These are phyloP conservation scores for Dioctria linearis DNA, from an alignment of 2,888 invertebrate genomes.

Conservation along the genomic window DNA sequence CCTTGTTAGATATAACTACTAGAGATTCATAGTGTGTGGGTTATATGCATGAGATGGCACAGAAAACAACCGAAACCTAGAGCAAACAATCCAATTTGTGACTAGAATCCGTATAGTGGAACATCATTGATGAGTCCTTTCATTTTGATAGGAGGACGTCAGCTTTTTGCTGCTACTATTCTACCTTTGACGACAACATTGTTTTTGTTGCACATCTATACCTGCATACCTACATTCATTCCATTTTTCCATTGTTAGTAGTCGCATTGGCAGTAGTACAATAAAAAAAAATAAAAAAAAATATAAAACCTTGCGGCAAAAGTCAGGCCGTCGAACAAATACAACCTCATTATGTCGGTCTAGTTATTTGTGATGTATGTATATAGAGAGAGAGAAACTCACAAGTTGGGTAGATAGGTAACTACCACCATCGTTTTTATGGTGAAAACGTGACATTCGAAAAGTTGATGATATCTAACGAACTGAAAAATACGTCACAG, in stretches of 20 bases:
- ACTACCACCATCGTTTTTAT: too few relatives aligned
- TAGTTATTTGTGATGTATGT: conserved; percentile 32
- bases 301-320: not conserved
- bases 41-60: conserved; percentile 32
- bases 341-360: conserved; percentile 25
- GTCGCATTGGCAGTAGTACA: not conserved
- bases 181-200: conserved; percentile 31
- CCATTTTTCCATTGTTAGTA: conserved; percentile 14
- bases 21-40: not conserved
- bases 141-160: conserved; percentile 36
- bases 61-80: conserved; percentile 44
- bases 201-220: not conserved
- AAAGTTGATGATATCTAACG: conserved; percentile 52
- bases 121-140: conserved; percentile 51
- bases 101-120: conserved; percentile 32
- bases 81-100: conserved; percentile 53
- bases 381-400: not conserved
- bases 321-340: conserved; percentile 28
- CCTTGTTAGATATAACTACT: conserved; percentile 29
- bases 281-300: not conserved
- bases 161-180: not conserved
- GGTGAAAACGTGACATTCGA: conserved; percentile 53
- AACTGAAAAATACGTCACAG: conserved; percentile 51
- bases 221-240: not conserved
- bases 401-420: too few relatives aligned